These are phyloP conservation scores for Martes flavigula DNA, from an alignment of 2,797 vertebrate genomes.

Conservation along the genomic window DNA sequence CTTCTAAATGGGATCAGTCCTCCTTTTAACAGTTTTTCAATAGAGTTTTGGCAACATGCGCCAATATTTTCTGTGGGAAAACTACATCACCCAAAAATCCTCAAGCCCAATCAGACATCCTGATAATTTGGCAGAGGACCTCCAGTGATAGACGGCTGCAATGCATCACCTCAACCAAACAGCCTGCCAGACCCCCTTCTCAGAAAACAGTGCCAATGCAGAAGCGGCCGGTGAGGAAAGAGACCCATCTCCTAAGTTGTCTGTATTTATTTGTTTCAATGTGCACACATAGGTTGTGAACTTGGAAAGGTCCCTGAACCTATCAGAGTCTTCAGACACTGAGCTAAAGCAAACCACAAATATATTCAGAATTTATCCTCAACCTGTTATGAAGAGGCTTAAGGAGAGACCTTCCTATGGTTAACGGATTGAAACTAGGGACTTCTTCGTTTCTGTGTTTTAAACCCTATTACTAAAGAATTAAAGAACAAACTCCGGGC, in stretches of 20 bases:
- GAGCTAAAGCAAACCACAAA: conserved; percentile 75
- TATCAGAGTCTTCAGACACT: conserved; percentile 36
- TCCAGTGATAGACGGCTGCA: conserved; percentile 51
- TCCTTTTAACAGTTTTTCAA: conserved; percentile 75
- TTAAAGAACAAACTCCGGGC: conserved; percentile 26
- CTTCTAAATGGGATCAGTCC: conserved; percentile 75
- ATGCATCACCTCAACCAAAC: conserved; percentile 43
- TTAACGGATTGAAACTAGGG: not conserved
- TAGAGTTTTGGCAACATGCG: conserved; percentile 73
- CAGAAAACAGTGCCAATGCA: conserved; percentile 46
- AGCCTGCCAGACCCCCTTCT: conserved; percentile 66
- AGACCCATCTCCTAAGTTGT: not conserved
- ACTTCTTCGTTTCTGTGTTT: conserved; percentile 17
- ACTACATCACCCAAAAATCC: conserved; percentile 75
- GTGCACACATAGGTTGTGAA: not conserved
- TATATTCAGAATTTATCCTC: conserved; percentile 72
- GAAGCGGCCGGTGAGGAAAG: conserved; percentile 63
- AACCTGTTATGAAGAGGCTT: conserved; percentile 69
- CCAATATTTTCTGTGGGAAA: conserved; percentile 80
- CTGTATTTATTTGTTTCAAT: conserved; percentile 78
- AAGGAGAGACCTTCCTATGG: not conserved
- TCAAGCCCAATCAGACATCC: conserved; percentile 11
- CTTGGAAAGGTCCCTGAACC: conserved; percentile 22
- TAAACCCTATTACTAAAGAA: conserved; percentile 53
- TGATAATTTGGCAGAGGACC: conserved; percentile 51